These are phyloP conservation scores for Tamias sibiricus DNA, from an alignment of 2,113 vertebrate genomes.

Conservation along the genomic window DNA sequence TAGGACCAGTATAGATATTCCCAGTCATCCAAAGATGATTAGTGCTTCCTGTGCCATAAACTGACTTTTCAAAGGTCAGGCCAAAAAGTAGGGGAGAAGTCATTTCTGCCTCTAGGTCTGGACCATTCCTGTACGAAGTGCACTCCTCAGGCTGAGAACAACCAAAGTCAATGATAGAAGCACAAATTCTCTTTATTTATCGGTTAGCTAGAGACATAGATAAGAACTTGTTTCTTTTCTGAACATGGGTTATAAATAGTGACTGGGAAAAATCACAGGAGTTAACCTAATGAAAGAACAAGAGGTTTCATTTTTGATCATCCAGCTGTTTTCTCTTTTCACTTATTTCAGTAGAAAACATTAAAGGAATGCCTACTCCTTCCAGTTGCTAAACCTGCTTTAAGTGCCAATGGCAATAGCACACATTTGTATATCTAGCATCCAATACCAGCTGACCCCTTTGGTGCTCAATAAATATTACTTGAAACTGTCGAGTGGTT, in stretches of 20 bases:
- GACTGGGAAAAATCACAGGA: not conserved
- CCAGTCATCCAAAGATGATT: not conserved
- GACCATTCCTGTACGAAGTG: not conserved
- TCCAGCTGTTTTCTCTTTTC: not conserved
- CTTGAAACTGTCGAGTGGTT: constrained; percentile 39
- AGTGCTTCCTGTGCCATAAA: not conserved
- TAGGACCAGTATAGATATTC: not conserved
- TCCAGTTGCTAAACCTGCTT: not conserved
- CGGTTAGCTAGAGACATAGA: not conserved
- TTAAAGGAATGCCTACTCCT: not conserved
- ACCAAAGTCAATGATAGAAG: not conserved
- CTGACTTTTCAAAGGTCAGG: not conserved
- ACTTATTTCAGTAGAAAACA: constrained; percentile 14
- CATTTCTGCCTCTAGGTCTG: not conserved
- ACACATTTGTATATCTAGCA: not conserved
- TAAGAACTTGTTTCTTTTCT: not conserved
- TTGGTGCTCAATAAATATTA: constrained; percentile 4
- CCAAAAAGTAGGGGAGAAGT: not conserved
- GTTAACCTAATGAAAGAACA: constrained; percentile 30
- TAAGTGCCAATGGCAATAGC: not conserved
- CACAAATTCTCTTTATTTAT: not conserved
- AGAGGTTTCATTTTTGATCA: constrained; percentile 38
- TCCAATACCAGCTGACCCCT: not conserved
- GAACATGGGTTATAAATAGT: not conserved
- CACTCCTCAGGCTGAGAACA: not conserved